Conservation (phyloP, 2,888 invertebrate genomes). For the Drepanosiphum platanoidis region DNA sequence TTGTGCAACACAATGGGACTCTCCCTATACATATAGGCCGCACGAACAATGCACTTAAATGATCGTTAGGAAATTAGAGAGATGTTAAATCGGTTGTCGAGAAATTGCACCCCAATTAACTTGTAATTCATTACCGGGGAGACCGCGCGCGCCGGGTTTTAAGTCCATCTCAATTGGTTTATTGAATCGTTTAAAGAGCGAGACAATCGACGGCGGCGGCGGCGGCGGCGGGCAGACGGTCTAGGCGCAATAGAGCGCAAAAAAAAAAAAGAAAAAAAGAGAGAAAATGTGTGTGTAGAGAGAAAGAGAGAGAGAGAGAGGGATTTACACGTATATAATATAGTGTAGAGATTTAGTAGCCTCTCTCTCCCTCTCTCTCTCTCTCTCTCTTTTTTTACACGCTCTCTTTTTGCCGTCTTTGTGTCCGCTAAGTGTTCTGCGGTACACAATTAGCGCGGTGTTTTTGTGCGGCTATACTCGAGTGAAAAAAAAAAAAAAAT, state of each 20-base stretch:
- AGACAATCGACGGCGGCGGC: slow-evolving; percentile 26
- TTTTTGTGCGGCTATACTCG: slow-evolving; percentile 56
- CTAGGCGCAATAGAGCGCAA: slow-evolving; percentile 39
- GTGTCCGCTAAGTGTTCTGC: slow-evolving; percentile 47
- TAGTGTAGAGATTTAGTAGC: slow-evolving; percentile 32
- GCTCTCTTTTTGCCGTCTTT: slow-evolving; percentile 36
- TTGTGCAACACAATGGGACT: slow-evolving; percentile 63
- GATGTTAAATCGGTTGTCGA: slow-evolving; percentile 67
- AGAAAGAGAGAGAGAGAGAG: neutral
- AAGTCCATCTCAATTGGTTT: slow-evolving; percentile 62
- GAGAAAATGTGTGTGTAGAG: too few relatives aligned
- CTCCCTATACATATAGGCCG: slow-evolving; percentile 63
- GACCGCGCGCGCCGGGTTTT: slow-evolving; percentile 54
- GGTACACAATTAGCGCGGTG: slow-evolving; percentile 52
- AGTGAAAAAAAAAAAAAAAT: slow-evolving; percentile 47
- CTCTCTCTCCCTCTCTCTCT: neutral
- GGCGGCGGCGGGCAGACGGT: neutral
- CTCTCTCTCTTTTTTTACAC: slow-evolving; percentile 1
- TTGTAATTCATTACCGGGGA: slow-evolving; percentile 68
- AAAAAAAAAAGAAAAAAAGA: neutral
- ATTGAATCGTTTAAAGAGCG: slow-evolving; percentile 61
- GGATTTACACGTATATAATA: slow-evolving; percentile 20
- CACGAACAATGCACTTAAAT: slow-evolving; percentile 66
- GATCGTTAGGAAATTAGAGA: slow-evolving; percentile 65
- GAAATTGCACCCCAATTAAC: slow-evolving; percentile 72